Conservation (phyloP, 1,140 invertebrate genomes). For the Laodelphax striatellus region DNA sequence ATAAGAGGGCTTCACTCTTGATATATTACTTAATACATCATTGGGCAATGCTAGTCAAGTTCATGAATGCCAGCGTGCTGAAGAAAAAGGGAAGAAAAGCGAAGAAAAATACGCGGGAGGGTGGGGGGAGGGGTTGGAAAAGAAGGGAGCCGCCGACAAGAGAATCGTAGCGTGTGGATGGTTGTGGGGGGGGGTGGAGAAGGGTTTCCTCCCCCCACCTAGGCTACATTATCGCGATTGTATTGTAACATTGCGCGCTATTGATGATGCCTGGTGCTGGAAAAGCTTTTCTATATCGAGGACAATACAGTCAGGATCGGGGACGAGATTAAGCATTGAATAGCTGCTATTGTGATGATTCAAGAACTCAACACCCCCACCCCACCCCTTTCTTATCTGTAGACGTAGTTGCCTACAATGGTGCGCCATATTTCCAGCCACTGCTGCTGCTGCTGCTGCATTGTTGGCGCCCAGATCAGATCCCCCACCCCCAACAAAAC, state of each 20-base stretch:
- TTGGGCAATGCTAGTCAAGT: neutral
- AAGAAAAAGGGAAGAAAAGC: neutral
- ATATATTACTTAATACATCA: slow-evolving; percentile 4
- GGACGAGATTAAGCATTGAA: slow-evolving; percentile 24
- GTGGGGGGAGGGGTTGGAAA: neutral
- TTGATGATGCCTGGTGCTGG: slow-evolving; percentile 24
- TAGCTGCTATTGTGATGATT: slow-evolving; percentile 23
- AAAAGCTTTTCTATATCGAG: slow-evolving; percentile 25
- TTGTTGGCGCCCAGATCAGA: slow-evolving; percentile 2
- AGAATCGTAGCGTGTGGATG: neutral
- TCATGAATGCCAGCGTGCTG: neutral
- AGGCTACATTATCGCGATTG: slow-evolving; percentile 24
- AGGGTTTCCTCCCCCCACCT: neutral
- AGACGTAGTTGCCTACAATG: slow-evolving; percentile 17
- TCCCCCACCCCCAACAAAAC: neutral
- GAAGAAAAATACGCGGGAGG: neutral
- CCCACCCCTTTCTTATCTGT: slow-evolving; percentile 18
- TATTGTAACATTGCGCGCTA: slow-evolving; percentile 25
- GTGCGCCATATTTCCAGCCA: neutral
- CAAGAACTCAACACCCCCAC: slow-evolving; percentile 17
- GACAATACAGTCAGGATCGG: slow-evolving; percentile 23
- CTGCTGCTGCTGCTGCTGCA: neutral
- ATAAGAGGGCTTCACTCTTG: neutral
- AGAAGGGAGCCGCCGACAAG: slow-evolving; percentile 1
- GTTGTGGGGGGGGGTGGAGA: neutral